Evolutionary conservation across 53 echinoderm and acorn worm genomes (phyloP).

Genomic region (Henricia sp.): DNA sequence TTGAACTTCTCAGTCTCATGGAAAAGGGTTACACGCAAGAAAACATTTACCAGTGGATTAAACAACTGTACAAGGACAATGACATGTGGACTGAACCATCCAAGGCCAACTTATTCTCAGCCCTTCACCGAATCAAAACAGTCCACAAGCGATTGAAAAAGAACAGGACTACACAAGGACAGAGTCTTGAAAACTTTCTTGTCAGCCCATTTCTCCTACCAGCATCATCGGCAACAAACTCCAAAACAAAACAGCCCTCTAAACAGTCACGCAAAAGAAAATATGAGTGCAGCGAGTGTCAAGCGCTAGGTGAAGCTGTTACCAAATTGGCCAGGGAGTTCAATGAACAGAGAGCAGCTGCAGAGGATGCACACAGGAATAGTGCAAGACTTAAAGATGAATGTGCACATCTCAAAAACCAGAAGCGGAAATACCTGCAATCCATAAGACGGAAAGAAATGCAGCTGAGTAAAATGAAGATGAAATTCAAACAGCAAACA

Average conservation of each 20-base stretch:
- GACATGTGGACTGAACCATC: conserved; percentile 12
- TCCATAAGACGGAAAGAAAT: conserved; percentile 28
- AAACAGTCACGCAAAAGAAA: conserved; percentile 17
- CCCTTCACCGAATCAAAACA: conserved; percentile 3
- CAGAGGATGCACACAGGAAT: conserved; percentile 14
- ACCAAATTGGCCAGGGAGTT: conserved; percentile 1
- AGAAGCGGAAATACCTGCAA: not conserved
- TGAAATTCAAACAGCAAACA: not conserved
- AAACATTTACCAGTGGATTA: conserved; percentile 23
- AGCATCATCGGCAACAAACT: not conserved
- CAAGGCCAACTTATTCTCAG: conserved; percentile 1
- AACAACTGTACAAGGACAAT: conserved; percentile 9
- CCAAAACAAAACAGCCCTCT: conserved; percentile 1
- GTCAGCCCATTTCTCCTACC: not conserved
- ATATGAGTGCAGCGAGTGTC: conserved; percentile 10
- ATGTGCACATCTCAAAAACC: not conserved
- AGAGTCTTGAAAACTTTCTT: conserved; percentile 1
- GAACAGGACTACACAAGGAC: not conserved
- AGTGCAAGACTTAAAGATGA: not conserved
- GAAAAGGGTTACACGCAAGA: not conserved
- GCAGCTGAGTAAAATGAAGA: not conserved
- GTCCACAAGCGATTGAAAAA: conserved; percentile 4
- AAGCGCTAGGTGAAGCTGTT: conserved; percentile 3
- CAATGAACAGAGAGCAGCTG: conserved; percentile 6
- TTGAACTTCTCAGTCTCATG: conserved; percentile 18